These are phyloP conservation scores for Pygoscelis antarcticus DNA, from an alignment of 2,113 vertebrate genomes.

Conservation along the genomic window DNA sequence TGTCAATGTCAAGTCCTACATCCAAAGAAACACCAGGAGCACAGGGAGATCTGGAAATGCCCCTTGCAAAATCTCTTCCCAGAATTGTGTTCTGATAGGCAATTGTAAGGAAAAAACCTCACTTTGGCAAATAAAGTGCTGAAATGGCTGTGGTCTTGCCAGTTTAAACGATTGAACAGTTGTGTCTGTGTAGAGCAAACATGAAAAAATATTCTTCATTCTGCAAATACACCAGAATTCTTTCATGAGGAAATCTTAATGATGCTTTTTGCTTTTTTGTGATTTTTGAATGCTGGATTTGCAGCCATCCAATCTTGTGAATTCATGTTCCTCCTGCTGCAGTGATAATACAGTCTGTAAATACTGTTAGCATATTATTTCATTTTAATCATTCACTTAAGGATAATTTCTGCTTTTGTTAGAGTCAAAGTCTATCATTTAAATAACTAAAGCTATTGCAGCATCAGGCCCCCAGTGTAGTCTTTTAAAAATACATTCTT, in stretches of 20 bases:
- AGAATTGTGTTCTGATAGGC: not conserved
- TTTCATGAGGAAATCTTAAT: not conserved
- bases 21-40: not conserved
- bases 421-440: not conserved
- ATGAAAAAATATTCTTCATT: not conserved
- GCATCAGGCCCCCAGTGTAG: not conserved
- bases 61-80: not conserved
- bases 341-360: not conserved
- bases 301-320: not conserved
- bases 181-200: not conserved
- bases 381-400: conserved; percentile 38
- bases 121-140: not conserved
- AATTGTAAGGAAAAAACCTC: not conserved
- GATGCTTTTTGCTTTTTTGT: not conserved
- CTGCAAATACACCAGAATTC: not conserved
- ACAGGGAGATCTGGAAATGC: not conserved
- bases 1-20: not conserved
- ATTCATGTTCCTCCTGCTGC: not conserved
- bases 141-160: not conserved
- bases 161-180: not conserved
- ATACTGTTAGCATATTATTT: not conserved
- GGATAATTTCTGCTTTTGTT: not conserved
- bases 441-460: not conserved
- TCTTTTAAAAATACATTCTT: not conserved
- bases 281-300: not conserved